Percentiles rank a stretch among this genome's conserved stretches.
phyloP scores from a whole-genome alignment of 2,888 invertebrate species.

The Coelogynopora nodosa region DNA sequence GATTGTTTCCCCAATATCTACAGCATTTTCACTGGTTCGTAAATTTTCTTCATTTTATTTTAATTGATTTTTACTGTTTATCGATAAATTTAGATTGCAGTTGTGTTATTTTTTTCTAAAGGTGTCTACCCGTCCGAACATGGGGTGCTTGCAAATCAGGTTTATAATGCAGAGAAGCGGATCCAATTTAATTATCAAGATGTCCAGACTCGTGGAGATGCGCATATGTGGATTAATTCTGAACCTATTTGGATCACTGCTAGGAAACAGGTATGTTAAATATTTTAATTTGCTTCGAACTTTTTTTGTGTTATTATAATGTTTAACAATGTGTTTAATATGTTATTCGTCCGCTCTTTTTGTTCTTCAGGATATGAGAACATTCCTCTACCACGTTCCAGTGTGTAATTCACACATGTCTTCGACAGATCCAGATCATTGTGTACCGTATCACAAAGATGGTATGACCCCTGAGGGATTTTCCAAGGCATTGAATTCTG shows the following conservation, averaged over 20 bases:
- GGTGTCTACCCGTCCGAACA: conserved; percentile 32
- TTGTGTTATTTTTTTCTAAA: background rate
- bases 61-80: background rate
- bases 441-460: conserved; percentile 30
- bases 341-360: too few relatives aligned
- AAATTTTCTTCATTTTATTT: background rate
- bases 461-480: conserved; percentile 1
- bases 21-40: conserved; percentile 42
- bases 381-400: conserved; percentile 36
- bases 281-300: too few relatives aligned
- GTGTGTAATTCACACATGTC: conserved; percentile 7
- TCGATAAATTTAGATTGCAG: background rate
- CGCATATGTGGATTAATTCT: conserved; percentile 20
- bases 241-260: conserved; percentile 37
- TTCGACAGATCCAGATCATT: background rate
- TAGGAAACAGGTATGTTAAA: conserved; percentile 16
- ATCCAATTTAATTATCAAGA: background rate
- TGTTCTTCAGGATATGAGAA: conserved; percentile 21
- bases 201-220: background rate
- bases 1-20: conserved; percentile 46
- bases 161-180: background rate
- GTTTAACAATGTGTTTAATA: too few relatives aligned
- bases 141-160: conserved; percentile 33
- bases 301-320: too few relatives aligned
- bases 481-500: background rate